phyloP scores from a whole-genome alignment of 2,888 invertebrate species.

The Ophioninae sp. region DNA sequence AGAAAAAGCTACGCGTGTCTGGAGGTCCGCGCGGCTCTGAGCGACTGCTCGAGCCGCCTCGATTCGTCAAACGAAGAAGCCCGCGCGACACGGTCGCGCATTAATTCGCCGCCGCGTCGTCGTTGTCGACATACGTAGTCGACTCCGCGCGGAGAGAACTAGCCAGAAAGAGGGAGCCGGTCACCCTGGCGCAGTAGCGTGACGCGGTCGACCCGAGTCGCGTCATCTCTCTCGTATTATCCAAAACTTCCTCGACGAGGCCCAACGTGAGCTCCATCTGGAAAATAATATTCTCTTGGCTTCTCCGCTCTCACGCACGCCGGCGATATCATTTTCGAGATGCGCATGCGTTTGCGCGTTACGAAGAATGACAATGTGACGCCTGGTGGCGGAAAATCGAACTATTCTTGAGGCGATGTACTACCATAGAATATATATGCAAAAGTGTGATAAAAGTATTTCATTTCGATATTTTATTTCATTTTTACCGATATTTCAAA shows the following conservation, averaged over 20 bases:
- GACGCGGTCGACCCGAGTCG: conserved; percentile 40
- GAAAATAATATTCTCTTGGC: neutral
- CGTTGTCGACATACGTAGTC: conserved; percentile 11
- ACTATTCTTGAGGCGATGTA: no score
- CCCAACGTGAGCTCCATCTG: neutral
- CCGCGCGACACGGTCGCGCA: conserved; percentile 32
- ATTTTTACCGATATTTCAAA: no score
- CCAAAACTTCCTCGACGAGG: conserved; percentile 1
- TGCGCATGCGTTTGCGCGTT: no score
- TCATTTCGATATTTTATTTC: no score
- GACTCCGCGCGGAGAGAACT: conserved; percentile 34
- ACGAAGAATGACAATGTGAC: no score
- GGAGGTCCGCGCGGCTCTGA: conserved; percentile 26
- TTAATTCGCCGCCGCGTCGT: conserved; percentile 43
- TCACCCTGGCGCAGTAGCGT: conserved; percentile 34
- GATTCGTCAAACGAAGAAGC: conserved; percentile 28
- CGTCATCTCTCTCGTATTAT: conserved; percentile 41
- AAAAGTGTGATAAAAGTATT: no score
- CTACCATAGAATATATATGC: no score
- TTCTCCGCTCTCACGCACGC: neutral
- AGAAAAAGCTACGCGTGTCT: neutral
- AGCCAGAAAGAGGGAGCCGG: neutral
- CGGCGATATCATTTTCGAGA: no score
- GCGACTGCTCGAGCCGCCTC: conserved; percentile 13
- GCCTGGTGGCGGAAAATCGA: no score